Evolutionary conservation across 2,888 invertebrate genomes (phyloP).

Genomic region (Leptinotarsa rubiginosa): DNA sequence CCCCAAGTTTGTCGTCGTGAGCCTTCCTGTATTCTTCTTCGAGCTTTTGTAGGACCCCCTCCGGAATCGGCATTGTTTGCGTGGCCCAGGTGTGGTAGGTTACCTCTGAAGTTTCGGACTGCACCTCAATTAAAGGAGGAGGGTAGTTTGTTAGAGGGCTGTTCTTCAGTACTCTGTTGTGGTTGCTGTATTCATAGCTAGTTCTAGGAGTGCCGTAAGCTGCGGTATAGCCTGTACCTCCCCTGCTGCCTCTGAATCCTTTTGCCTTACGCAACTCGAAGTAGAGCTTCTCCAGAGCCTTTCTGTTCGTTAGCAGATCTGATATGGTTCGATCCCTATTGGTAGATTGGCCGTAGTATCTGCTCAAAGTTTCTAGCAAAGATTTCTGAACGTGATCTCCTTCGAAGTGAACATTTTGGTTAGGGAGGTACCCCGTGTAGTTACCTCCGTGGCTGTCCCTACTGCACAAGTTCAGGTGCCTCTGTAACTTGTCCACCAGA

Average conservation of each 20-base stretch:
- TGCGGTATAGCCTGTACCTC: conserved; percentile 54
- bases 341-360: conserved; percentile 75
- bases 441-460: conserved; percentile 39
- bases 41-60: conserved; percentile 68
- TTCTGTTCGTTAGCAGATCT: conserved; percentile 79
- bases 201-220: conserved; percentile 43
- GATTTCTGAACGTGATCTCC: conserved; percentile 72
- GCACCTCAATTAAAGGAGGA: conserved; percentile 78
- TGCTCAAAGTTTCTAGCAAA: conserved; percentile 74
- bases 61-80: conserved; percentile 74
- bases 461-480: conserved; percentile 66
- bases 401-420: conserved; percentile 60
- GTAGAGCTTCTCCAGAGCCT: conserved; percentile 78
- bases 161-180: conserved; percentile 16
- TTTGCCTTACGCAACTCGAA: conserved; percentile 79
- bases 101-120: conserved; percentile 70
- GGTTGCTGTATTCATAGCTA: conserved; percentile 39
- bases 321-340: conserved; percentile 79
- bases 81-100: conserved; percentile 66
- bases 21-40: conserved; percentile 67
- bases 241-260: conserved; percentile 67
- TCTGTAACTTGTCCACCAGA: conserved; percentile 73
- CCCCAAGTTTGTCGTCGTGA: conserved; percentile 62
- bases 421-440: conserved; percentile 33
- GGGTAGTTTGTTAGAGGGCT: conserved; percentile 59